A percentile compares a stretch with the other conserved stretches of the same genome.
Conservation (phyloP, 2,797 vertebrate genomes). For the Pantherophis alleghaniensis region DNA sequence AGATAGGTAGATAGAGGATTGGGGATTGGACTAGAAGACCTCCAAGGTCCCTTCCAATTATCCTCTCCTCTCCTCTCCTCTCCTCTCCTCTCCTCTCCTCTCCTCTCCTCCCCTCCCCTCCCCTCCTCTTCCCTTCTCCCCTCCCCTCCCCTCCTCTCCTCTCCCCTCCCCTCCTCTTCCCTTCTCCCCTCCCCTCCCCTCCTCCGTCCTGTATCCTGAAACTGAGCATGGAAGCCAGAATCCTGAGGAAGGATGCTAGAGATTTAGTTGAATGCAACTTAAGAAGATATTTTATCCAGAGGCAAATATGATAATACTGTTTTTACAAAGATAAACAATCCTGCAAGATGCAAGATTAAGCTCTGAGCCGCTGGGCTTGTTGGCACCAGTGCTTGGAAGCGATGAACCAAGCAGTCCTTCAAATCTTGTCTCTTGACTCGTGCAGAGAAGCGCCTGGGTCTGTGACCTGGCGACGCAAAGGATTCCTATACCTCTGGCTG, state of each 20-base stretch:
- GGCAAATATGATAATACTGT: neutral
- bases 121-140: too few relatives aligned
- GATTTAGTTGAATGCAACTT: neutral
- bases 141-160: too few relatives aligned
- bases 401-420: neutral
- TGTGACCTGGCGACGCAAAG: neutral
- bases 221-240: neutral
- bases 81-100: too few relatives aligned
- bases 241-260: neutral
- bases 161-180: too few relatives aligned
- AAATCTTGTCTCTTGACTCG: neutral
- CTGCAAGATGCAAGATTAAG: neutral
- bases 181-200: too few relatives aligned
- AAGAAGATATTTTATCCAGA: neutral
- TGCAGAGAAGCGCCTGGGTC: neutral
- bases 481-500: neutral
- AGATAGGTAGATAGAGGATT: too few relatives aligned
- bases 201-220: neutral
- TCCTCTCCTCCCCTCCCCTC: too few relatives aligned
- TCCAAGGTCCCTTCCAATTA: too few relatives aligned
- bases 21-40: too few relatives aligned
- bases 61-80: too few relatives aligned
- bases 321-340: neutral
- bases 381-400: neutral
- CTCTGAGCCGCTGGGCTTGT: neutral